These are phyloP conservation scores for Hyposoter didymator DNA, from an alignment of 2,888 invertebrate genomes.

Conservation along the genomic window DNA sequence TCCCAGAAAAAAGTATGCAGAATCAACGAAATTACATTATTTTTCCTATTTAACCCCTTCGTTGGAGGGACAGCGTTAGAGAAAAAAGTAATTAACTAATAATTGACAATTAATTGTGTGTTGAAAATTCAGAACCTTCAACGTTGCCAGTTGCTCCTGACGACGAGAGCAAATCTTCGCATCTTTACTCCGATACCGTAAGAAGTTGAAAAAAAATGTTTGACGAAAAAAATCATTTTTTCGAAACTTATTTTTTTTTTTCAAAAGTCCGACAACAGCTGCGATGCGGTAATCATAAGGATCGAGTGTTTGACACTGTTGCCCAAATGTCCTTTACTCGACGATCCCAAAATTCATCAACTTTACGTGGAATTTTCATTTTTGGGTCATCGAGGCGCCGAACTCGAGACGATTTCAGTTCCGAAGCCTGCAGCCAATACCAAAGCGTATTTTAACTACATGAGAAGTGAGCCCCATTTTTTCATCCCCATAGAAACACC, in stretches of 20 bases:
- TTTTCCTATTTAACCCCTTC: neutral
- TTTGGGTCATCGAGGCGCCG: conserved; percentile 76
- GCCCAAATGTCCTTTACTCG: conserved; percentile 70
- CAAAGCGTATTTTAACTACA: conserved; percentile 66
- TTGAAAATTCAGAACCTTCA: conserved; percentile 4
- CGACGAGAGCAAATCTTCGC: conserved; percentile 20
- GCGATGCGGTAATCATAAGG: conserved; percentile 74
- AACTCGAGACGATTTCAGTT: conserved; percentile 79
- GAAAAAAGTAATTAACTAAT: too few relatives aligned
- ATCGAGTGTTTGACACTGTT: conserved; percentile 74
- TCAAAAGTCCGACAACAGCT: conserved; percentile 44
- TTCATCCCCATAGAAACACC: neutral
- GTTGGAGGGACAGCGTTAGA: neutral
- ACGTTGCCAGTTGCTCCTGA: neutral
- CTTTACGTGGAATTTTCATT: conserved; percentile 80
- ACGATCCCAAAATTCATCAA: conserved; percentile 71
- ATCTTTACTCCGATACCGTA: conserved; percentile 33
- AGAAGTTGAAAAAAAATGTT: conserved; percentile 10
- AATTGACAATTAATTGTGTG: neutral
- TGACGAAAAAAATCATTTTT: neutral
- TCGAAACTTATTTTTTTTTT: neutral
- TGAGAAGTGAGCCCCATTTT: conserved; percentile 52
- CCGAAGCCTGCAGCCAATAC: conserved; percentile 65
- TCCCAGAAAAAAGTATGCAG: conserved; percentile 49
- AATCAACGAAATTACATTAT: neutral